Percentiles rank a stretch among this genome's conserved stretches.
These are phyloP conservation scores for Prorops nasuta DNA, from an alignment of 1,140 invertebrate species.

Conservation along the genomic window DNA sequence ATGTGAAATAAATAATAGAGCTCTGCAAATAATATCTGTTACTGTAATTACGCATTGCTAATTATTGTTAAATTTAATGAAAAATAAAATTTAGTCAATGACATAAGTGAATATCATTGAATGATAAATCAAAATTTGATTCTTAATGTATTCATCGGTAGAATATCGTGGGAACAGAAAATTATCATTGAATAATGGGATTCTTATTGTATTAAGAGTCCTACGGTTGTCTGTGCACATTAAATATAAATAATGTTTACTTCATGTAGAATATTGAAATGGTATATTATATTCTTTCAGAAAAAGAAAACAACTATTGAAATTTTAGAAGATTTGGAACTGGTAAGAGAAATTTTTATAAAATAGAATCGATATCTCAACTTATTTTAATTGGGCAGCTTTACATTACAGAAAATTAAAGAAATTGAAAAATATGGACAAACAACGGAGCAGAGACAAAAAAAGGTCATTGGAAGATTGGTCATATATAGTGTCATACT, in stretches of 20 bases:
- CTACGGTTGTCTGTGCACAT: slow-evolving; percentile 8
- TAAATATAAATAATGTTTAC: neutral
- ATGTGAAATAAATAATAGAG: slow-evolving; percentile 3
- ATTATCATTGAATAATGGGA: slow-evolving; percentile 45
- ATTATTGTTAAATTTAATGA: neutral
- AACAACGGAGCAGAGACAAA: slow-evolving; percentile 76
- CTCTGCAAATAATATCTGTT: neutral
- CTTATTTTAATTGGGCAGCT: slow-evolving; percentile 13
- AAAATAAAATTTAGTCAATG: neutral
- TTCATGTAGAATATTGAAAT: neutral
- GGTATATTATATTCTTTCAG: slow-evolving; percentile 59
- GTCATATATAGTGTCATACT: slow-evolving; percentile 77
- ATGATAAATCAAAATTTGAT: slow-evolving; percentile 17
- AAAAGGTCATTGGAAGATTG: slow-evolving; percentile 75
- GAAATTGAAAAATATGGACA: slow-evolving; percentile 76
- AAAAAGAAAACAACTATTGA: slow-evolving; percentile 78
- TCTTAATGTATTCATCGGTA: slow-evolving; percentile 34
- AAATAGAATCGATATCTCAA: slow-evolving; percentile 11
- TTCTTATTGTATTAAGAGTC: slow-evolving; percentile 21
- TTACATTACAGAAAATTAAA: slow-evolving; percentile 67
- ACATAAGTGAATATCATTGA: slow-evolving; percentile 1
- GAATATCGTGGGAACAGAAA: slow-evolving; percentile 22
- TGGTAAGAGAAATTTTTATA: slow-evolving; percentile 43
- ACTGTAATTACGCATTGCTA: slow-evolving; percentile 1
- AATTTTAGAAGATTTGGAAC: slow-evolving; percentile 74